Base-by-base conservation (phyloP, 1,140 invertebrate genomes). In the Coelopa frigida region DNA sequence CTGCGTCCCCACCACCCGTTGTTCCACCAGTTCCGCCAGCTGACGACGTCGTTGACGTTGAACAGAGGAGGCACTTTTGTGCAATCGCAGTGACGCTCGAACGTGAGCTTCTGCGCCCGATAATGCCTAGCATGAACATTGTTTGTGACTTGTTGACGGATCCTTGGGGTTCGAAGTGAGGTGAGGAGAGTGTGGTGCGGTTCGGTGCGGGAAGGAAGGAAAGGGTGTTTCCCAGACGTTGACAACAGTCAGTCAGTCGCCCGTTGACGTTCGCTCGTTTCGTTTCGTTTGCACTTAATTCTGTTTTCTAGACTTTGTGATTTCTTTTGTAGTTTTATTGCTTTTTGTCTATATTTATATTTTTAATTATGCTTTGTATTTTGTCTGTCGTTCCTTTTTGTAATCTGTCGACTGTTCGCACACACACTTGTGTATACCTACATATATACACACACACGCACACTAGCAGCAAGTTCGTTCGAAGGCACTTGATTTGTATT, bases 321-420 rank as follows among this genome's bases (percentile, higher is more conserved):
- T n/a, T n/a, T n/a, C n/a, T n/a, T n/a, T n/a, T n/a, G n/a, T n/a
- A n/a, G n/a, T n/a, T n/a, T n/a, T n/a, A n/a, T n/a, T n/a, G 27
- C 14, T 8, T 33, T 11, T 35, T 48, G 33, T 45, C 27, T 54
- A 44, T 50, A 45, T 45, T 29, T 39, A 54, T 50, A 50, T 54
- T 51, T 51, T 56, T 52, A 51, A 50, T 47, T 54, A 54, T 54
- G 53, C 43, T 57, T 55, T 55, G 44, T 45, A 20, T 39, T 38
- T 36, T 15, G 12, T 42, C 23, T 39, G 37, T 39, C 21, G 27
- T 29, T 29, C 14, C 14, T 44, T 29, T 31, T 35, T 35, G 23
- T 14, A 21, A 33, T 36, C 17, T 36, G 20, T 44, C 36, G 29
- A 33, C 23, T 37, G 31, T 40, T 47, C 36, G 27, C 27, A 49